A percentile compares a stretch with the other conserved stretches of the same genome.
Conservation (phyloP, 2,888 invertebrate species). For the Lasioglossum lativentre region DNA sequence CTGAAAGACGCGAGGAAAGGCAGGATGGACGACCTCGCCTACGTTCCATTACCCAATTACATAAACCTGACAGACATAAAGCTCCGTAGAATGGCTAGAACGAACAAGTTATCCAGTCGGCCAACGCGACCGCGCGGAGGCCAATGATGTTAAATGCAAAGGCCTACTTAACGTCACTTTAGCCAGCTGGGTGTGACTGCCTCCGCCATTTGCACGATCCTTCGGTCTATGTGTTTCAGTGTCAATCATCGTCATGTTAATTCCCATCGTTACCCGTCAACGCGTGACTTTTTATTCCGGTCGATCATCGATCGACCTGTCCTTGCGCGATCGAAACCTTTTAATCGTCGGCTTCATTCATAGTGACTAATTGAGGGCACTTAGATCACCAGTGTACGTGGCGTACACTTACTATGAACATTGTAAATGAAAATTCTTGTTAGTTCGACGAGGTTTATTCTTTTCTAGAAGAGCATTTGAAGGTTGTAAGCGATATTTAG, state of each 20-base stretch:
- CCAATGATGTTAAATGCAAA: constrained; percentile 68
- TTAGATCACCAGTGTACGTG: background rate
- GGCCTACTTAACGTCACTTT: constrained; percentile 68
- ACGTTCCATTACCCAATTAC: constrained; percentile 76
- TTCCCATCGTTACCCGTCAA: background rate
- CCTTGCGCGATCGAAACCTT: background rate
- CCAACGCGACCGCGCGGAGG: constrained; percentile 65
- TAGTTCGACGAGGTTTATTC: background rate
- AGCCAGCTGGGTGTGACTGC: constrained; percentile 65
- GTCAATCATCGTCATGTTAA: constrained; percentile 33
- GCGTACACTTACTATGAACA: background rate
- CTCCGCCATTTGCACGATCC: constrained; percentile 44
- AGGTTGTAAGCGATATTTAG: too few relatives aligned
- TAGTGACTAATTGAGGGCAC: background rate
- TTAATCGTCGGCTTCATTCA: background rate
- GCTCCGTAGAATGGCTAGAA: constrained; percentile 49
- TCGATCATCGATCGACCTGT: background rate
- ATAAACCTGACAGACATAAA: constrained; percentile 66
- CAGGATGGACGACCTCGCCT: constrained; percentile 74
- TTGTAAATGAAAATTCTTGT: background rate
- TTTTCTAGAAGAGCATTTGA: background rate
- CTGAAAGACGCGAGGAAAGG: constrained; percentile 56
- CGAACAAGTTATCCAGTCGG: constrained; percentile 60
- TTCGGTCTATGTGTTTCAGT: constrained; percentile 28
- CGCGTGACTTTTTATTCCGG: background rate